Conservation (phyloP, 2,888 invertebrate genomes). For the Bursaphelenchus okinawaensis region DNA sequence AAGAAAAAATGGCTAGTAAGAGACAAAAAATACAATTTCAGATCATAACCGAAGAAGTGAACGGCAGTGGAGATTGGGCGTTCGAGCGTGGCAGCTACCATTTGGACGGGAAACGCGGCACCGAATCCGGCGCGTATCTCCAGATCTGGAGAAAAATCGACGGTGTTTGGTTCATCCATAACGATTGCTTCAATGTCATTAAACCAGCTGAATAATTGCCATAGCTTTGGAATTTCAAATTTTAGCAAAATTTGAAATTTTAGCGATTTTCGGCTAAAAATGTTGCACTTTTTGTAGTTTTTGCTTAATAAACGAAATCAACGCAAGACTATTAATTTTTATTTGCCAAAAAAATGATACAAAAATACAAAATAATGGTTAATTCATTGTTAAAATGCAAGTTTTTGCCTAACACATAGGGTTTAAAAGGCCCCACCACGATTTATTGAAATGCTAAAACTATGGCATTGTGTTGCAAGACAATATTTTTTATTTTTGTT, state of each 20-base stretch:
- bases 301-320: no score
- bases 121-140: conserved; percentile 55
- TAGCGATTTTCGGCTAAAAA: background rate
- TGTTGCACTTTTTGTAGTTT: no score
- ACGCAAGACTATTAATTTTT: no score
- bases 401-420: background rate
- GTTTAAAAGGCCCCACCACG: background rate
- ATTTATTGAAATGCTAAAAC: background rate
- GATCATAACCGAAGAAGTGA: conserved; percentile 58
- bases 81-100: conserved; percentile 57
- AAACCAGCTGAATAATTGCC: conserved; percentile 37
- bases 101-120: conserved; percentile 54
- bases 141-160: conserved; percentile 55
- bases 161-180: conserved; percentile 57
- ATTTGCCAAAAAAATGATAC: no score
- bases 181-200: conserved; percentile 58
- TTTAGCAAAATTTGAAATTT: background rate
- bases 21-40: no score
- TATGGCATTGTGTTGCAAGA: background rate
- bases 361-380: no score
- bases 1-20: no score
- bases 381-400: background rate
- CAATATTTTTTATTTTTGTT: background rate
- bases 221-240: background rate
- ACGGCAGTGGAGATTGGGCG: conserved; percentile 57